Evolutionary conservation across 2,888 invertebrate species (phyloP).

Genomic region (Campaea margaritaria): DNA sequence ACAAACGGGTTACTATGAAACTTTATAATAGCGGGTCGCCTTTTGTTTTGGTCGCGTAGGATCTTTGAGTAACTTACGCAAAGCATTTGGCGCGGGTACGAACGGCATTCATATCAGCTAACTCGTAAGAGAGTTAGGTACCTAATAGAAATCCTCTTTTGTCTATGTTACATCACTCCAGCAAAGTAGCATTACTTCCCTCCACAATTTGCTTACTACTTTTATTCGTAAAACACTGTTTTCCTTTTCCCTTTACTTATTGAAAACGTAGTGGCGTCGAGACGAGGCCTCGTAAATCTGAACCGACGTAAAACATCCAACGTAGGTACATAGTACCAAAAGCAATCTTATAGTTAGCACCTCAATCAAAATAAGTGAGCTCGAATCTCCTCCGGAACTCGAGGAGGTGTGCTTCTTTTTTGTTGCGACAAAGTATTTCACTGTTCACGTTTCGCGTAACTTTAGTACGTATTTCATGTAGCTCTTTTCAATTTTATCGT

Average conservation of each 20-base stretch:
- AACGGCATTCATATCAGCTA: no score
- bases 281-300: constrained; percentile 45
- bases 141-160: neutral
- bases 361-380: constrained; percentile 16
- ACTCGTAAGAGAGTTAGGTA: neutral
- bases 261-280: constrained; percentile 42
- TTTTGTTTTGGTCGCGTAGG: no score
- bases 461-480: constrained; percentile 8
- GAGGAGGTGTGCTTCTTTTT: neutral
- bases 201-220: constrained; percentile 12
- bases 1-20: no score
- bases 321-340: constrained; percentile 3
- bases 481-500: constrained; percentile 26
- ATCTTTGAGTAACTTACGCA: neutral
- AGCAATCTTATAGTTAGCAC: neutral
- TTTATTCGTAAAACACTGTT: constrained; percentile 23
- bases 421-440: constrained; percentile 4
- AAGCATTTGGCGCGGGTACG: neutral
- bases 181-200: neutral
- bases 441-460: constrained; percentile 3
- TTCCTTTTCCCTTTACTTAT: constrained; percentile 36
- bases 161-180: neutral
- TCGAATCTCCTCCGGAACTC: neutral
- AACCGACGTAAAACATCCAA: constrained; percentile 37
- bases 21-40: no score